Base-by-base conservation (phyloP, 2,113 vertebrate species). In the Pteruthius melanotis region DNA sequence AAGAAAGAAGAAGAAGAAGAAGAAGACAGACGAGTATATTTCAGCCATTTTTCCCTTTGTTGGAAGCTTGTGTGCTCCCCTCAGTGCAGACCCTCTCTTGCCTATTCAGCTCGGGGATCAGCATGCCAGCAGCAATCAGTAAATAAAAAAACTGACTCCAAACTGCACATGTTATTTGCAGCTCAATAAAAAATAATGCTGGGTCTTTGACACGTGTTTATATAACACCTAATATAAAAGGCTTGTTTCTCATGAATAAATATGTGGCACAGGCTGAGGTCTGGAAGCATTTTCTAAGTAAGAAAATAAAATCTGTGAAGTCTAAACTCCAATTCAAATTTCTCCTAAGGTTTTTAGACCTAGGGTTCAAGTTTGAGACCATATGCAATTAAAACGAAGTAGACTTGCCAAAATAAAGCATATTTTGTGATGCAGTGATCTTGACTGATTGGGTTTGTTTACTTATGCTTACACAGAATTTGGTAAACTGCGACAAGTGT, bases 151-250 rank as follows among this genome's bases (percentile, higher is more conserved):
- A 31, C 10, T 56, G 85, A 57, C 75, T 82, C 85, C 60, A 65
- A 94, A 94, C 71, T 69, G 70, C 87, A 93, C 78, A 44, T 26
- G n/a, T 88, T 95, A 89, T 89, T 90, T 93, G 87, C 91, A 91
- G 87, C 87, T 91, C 89, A 82, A 82, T 94, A 90, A 89, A 91
- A 87, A 93, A 71, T 82, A 96, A 80, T 14, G 82, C 85, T 68
- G 56, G 81, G 85, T 86, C 96, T 97, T 93, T 92, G 90, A 94
- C 85, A 89, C 30, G 0, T 71, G 49, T 94, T 93, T 94, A 88
- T 90, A 7, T 81, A 92, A 94, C 95, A 95, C 83, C 76, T 77
- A 95, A 92, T 92, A 94, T 77, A 94, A 96, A 95, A 90, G 88
- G 69, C 75, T 37, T 95, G 83, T 74, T 84, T 70, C 76, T 83